Conservation (phyloP, 2,113 vertebrate genomes). For the Uria lomvia region DNA sequence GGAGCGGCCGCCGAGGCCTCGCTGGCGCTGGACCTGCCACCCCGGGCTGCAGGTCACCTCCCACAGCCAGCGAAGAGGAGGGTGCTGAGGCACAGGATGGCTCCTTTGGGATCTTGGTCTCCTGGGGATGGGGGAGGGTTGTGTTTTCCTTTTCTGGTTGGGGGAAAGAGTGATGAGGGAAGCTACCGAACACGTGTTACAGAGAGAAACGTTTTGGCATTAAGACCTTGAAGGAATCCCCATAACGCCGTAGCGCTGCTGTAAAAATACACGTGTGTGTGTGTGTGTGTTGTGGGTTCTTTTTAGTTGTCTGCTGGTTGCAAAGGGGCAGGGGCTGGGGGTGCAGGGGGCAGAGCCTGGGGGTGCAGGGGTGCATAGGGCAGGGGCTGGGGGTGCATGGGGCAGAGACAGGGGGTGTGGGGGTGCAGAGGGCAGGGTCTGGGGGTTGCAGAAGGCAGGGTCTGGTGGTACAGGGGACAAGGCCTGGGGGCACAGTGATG, state of each 20-base stretch:
- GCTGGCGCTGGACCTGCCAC: background rate
- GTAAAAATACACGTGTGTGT: accelerated
- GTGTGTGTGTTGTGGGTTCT: accelerated
- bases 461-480: too few species aligned
- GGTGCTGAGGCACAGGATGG: background rate
- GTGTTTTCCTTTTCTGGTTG: background rate
- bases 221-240: too few species aligned
- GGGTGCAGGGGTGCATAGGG: background rate
- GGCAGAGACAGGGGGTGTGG: background rate
- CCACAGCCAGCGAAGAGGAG: accelerated
- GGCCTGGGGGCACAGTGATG: too few species aligned
- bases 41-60: background rate
- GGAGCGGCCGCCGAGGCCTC: background rate
- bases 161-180: background rate
- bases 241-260: accelerated
- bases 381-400: too few species aligned
- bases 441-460: too few species aligned
- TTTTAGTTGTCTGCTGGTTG: background rate
- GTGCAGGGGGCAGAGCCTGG: too few species aligned
- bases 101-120: accelerated
- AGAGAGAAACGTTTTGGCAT: accelerated
- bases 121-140: background rate
- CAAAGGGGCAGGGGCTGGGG: background rate
- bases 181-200: accelerated
- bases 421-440: accelerated